Evolutionary conservation across 2,797 vertebrate species (phyloP).

Genomic region (Gambusia yucatana): DNA sequence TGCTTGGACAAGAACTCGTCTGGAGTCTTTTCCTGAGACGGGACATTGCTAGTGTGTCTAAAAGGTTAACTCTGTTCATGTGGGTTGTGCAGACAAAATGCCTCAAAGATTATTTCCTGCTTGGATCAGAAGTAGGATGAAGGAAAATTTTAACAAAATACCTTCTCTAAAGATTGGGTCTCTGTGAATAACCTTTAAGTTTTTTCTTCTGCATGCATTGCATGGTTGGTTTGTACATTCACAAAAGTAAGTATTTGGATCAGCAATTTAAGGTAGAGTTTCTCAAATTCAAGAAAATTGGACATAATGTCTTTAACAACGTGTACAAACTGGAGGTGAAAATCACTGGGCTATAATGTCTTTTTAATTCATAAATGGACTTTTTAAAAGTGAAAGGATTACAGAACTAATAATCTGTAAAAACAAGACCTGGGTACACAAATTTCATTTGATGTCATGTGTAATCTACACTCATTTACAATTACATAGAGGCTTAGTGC

Average conservation of each 20-base stretch:
- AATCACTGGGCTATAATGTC: neutral
- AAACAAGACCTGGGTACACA: neutral
- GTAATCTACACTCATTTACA: neutral
- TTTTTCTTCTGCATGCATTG: neutral
- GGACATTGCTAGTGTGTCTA: slow-evolving; percentile 52
- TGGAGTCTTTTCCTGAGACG: slow-evolving; percentile 67
- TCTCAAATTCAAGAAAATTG: neutral
- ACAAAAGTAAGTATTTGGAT: neutral
- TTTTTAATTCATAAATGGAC: neutral
- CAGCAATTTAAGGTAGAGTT: neutral
- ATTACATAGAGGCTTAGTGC: neutral
- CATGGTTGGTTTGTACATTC: neutral
- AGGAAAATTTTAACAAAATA: neutral
- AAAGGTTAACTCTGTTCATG: slow-evolving; percentile 39
- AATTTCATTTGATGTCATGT: neutral
- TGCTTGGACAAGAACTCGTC: slow-evolving; percentile 69
- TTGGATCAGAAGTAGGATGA: slow-evolving; percentile 32
- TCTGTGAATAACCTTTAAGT: neutral
- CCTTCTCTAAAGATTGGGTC: neutral
- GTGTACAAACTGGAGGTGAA: neutral
- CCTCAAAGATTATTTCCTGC: slow-evolving; percentile 65
- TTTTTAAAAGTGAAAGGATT: neutral
- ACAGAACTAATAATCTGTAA: neutral
- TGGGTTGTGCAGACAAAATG: slow-evolving; percentile 48
- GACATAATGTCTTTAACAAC: neutral